Base-by-base conservation (phyloP, 37 sponge, comb jelly and placozoan genomes). In the Cladorhizidae sp. region DNA sequence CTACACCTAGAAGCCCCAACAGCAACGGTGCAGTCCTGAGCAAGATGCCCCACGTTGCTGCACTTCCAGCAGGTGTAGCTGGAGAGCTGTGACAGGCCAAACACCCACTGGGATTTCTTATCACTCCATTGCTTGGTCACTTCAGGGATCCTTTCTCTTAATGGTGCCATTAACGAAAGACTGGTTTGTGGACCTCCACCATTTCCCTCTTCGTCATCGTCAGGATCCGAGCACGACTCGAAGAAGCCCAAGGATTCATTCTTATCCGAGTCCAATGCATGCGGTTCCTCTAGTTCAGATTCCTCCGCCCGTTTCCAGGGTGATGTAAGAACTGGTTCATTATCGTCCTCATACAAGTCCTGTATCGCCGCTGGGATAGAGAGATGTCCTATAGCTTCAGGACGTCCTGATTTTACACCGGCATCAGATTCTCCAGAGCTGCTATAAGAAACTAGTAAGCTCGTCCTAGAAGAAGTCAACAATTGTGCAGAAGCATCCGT, bases 21-120 rank as follows among this genome's bases (percentile, higher is more conserved):
- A 40, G 23, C 21, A 2, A 74, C 74, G 25, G 74, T 74, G 38
- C 83, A 82, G 65, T 82, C 83, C 59, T 82, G 35, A 5, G 83
- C 12, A 3, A 82, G 32, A n/a, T 82, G 83, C 14, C 83, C 83
- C 22, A 82, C 83, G 15, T 82, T 82, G 28, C 54, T 63, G 41
- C 83, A 82, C 23, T 82, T 82, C 80, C 80, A 79, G 69, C 80
- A 79, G 18, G 50, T 52, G 67, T 79, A 68, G 39, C 56, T 79
- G 38, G 68, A 56, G 50, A 79, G 68, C 23, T 23, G 20, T 43
- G 77, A 76, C 21, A 63, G 62, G 2, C 39, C 22, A 35, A 33
- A 74, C 36, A 54, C 33, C 74, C 74, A 74, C 56, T 74, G 40
- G 14, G 56, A 12, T 18, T 74, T 74, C 15, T 54, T 42, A 11